Evolutionary conservation across 2,888 invertebrate genomes (phyloP).

Genomic region (Merodon equestris): DNA sequence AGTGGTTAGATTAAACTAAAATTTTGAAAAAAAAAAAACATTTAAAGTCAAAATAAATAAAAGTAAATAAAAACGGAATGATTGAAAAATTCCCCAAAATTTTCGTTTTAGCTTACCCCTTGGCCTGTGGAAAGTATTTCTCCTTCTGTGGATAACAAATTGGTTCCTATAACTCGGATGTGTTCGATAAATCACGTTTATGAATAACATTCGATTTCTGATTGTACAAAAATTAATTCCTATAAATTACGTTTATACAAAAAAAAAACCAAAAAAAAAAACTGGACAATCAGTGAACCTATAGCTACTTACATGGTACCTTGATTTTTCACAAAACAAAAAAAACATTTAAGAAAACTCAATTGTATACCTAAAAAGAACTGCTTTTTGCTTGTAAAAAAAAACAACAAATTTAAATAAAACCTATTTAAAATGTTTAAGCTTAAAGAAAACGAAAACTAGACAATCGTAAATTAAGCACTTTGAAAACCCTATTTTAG

Average conservation of each 20-base stretch:
- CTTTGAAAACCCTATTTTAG: background rate
- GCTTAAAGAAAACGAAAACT: conserved; percentile 17
- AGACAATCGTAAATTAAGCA: background rate
- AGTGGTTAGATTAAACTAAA: conserved; percentile 26
- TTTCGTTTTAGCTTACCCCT: conserved; percentile 75
- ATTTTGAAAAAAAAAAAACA: background rate
- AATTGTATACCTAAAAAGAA: conserved; percentile 4
- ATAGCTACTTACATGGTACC: conserved; percentile 64
- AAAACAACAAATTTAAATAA: background rate
- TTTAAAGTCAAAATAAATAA: conserved; percentile 36
- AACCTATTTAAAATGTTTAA: background rate
- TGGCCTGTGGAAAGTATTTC: conserved; percentile 74
- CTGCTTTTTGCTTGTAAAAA: conserved; percentile 26
- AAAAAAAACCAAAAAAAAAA: background rate
- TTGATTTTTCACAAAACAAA: conserved; percentile 45
- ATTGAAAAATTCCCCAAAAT: conserved; percentile 38
- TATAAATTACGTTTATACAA: background rate
- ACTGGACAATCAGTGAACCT: conserved; percentile 47
- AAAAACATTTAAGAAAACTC: conserved; percentile 5
- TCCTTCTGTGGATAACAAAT: conserved; percentile 73
- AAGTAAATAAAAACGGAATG: conserved; percentile 53
- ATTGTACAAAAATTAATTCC: conserved; percentile 13
- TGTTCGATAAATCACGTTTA: conserved; percentile 49
- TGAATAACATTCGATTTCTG: conserved; percentile 52
- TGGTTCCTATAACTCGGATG: conserved; percentile 69